These are phyloP conservation scores for Nannospalax galili DNA, from an alignment of 2,113 vertebrate species.

Conservation along the genomic window DNA sequence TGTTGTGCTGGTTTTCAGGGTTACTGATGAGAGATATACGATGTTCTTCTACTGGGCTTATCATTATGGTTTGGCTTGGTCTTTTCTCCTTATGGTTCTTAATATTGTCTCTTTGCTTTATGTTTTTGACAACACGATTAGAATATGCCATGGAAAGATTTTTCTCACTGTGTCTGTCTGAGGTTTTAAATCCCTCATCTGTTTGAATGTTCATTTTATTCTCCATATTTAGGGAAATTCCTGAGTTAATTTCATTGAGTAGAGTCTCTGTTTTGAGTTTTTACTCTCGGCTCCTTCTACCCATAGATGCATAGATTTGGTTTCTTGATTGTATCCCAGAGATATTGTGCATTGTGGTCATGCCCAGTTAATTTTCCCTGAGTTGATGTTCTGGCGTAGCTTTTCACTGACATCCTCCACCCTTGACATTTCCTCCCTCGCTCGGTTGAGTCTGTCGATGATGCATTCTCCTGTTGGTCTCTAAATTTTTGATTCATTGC, in stretches of 20 bases:
- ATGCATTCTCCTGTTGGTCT: neutral
- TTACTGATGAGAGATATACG: neutral
- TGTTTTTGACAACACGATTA: neutral
- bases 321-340: neutral
- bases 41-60: neutral
- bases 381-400: neutral
- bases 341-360: neutral
- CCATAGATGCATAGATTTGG: neutral
- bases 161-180: neutral
- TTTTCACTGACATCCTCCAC: neutral
- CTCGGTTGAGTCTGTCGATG: neutral
- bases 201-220: neutral
- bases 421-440: neutral
- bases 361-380: neutral
- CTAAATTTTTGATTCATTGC: too few relatives aligned
- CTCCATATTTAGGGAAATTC: neutral
- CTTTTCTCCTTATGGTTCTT: neutral
- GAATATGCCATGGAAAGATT: neutral
- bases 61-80: neutral
- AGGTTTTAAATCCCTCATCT: neutral
- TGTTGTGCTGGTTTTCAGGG: neutral
- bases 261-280: neutral
- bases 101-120: neutral
- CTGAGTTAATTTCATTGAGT: neutral
- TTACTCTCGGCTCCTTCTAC: neutral